Conservation (phyloP, 2,888 invertebrate species). For the Aporophyla lueneburgensis region DNA sequence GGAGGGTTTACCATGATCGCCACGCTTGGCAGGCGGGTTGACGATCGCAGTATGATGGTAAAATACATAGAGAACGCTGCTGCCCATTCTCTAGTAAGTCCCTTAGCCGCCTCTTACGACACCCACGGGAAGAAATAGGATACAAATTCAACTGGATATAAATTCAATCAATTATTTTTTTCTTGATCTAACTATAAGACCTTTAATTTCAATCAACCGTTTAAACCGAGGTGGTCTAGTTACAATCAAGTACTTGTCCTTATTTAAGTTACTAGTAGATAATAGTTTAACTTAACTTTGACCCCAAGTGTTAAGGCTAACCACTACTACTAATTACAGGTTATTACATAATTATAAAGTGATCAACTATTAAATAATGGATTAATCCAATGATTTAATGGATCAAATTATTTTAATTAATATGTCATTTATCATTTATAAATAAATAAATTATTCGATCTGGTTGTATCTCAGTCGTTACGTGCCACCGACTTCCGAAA, state of each 20-base stretch:
- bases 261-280: neutral
- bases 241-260: constrained; percentile 16
- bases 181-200: neutral
- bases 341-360: constrained; percentile 9
- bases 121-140: no score
- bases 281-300: constrained; percentile 22
- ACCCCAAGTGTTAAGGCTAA: constrained; percentile 10
- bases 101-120: no score
- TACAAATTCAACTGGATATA: no score
- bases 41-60: no score
- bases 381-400: neutral
- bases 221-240: constrained; percentile 23
- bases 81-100: no score
- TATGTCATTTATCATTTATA: neutral
- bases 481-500: no score
- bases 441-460: neutral
- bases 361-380: neutral
- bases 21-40: no score
- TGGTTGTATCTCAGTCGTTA: neutral
- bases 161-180: neutral
- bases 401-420: neutral
- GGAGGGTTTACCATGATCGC: no score
- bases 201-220: neutral
- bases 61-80: no score
- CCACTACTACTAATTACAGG: neutral